These are phyloP conservation scores for Rhinoraja longicauda DNA, from an alignment of 2,797 vertebrate species.

Conservation along the genomic window DNA sequence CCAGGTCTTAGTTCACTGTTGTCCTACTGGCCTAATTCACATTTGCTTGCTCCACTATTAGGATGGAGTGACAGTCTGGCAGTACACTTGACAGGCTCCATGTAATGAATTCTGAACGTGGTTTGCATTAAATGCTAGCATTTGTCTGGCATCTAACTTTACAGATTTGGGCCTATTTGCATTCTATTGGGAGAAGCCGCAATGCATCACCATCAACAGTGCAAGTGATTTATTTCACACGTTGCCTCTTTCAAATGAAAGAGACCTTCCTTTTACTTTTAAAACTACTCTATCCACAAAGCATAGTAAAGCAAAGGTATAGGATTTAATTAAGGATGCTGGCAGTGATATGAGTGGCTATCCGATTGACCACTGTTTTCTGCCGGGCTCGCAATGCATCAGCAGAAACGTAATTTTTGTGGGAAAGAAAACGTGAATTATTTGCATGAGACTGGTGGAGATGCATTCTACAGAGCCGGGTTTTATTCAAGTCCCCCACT, in stretches of 20 bases:
- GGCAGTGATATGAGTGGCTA: background rate
- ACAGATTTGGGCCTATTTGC: background rate
- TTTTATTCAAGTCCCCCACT: background rate
- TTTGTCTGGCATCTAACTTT: slow-evolving; percentile 22
- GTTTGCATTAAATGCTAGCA: background rate
- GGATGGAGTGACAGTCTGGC: slow-evolving; percentile 6
- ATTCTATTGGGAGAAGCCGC: background rate
- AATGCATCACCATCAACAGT: background rate
- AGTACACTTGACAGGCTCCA: background rate
- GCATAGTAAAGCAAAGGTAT: background rate
- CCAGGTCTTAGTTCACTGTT: slow-evolving; percentile 4
- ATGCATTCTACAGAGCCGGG: slow-evolving; percentile 8
- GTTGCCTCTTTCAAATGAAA: slow-evolving; percentile 15
- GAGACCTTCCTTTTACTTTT: slow-evolving; percentile 16
- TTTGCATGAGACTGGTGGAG: background rate
- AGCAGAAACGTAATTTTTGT: slow-evolving; percentile 2
- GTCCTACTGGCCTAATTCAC: background rate
- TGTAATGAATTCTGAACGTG: slow-evolving; percentile 16
- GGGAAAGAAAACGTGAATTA: background rate
- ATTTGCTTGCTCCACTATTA: background rate
- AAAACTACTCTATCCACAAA: background rate
- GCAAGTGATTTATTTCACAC: slow-evolving; percentile 26
- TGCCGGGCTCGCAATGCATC: background rate
- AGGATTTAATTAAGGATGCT: slow-evolving; percentile 24
- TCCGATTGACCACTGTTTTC: slow-evolving; percentile 19